Conservation (phyloP, 2,888 invertebrate species). For the Limulus polyphemus region DNA sequence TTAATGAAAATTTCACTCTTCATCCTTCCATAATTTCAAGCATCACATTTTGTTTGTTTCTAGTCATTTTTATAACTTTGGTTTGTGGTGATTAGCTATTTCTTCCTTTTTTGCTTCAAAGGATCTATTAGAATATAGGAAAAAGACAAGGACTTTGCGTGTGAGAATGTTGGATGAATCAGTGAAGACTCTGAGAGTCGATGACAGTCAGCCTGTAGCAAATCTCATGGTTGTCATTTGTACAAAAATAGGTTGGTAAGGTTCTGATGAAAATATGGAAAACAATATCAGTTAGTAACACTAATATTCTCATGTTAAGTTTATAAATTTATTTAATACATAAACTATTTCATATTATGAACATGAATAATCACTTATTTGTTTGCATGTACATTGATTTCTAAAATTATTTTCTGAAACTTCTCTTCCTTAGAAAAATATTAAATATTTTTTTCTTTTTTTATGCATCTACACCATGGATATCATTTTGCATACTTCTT, state of each 20-base stretch:
- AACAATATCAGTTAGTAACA: no score
- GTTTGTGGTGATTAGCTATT: background rate
- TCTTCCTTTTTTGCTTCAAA: conserved; percentile 28
- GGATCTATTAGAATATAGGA: conserved; percentile 84
- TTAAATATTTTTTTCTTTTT: no score
- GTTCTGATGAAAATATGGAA: no score
- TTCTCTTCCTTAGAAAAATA: no score
- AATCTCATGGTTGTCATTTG: conserved; percentile 98
- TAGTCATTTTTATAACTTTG: background rate
- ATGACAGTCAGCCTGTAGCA: conserved; percentile 91
- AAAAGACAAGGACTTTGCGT: conserved; percentile 72
- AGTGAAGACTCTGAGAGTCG: conserved; percentile 86
- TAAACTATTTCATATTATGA: no score
- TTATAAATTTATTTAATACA: no score
- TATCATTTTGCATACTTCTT: no score
- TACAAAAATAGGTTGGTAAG: conserved; percentile 77
- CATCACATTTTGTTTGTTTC: background rate
- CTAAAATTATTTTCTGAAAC: no score
- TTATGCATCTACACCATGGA: no score
- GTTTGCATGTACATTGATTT: no score
- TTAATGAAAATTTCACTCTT: background rate
- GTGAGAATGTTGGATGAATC: conserved; percentile 91
- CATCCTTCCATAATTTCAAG: background rate
- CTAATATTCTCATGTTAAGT: no score
- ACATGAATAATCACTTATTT: no score